Conservation (phyloP, 2,888 invertebrate species). For the Odontomyia ornata region DNA sequence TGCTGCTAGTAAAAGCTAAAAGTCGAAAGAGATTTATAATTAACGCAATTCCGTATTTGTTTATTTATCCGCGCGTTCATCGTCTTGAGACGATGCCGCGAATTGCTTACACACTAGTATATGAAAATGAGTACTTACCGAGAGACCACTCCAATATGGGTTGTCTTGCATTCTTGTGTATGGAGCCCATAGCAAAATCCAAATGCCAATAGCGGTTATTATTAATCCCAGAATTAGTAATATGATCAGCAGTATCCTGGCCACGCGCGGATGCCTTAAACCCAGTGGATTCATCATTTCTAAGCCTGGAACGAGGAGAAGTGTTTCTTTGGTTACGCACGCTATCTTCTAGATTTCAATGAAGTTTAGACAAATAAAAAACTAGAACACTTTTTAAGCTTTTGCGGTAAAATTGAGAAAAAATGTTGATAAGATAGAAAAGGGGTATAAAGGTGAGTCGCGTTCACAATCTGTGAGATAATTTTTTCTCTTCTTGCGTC, state of each 20-base stretch:
- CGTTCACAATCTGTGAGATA: too few species aligned
- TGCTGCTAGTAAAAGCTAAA: constrained; percentile 59
- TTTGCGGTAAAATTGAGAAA: background rate
- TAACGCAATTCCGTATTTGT: too few species aligned
- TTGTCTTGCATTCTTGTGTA: constrained; percentile 69
- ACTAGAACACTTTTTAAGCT: background rate
- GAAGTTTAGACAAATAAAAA: background rate
- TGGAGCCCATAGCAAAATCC: constrained; percentile 70
- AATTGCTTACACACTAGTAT: background rate
- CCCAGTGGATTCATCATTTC: constrained; percentile 59
- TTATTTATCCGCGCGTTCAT: too few species aligned
- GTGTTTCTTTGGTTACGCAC: background rate
- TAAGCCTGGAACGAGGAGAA: constrained; percentile 53
- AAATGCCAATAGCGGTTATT: constrained; percentile 68
- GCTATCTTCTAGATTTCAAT: background rate
- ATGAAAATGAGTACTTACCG: constrained; percentile 63
- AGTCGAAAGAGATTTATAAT: too few species aligned
- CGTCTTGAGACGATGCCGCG: background rate
- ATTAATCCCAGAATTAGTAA: constrained; percentile 67
- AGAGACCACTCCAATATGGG: constrained; percentile 73
- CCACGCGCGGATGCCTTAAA: constrained; percentile 58
- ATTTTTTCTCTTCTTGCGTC: too few species aligned
- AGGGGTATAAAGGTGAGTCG: background rate
- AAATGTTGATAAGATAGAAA: background rate
- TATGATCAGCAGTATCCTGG: constrained; percentile 58